These are phyloP conservation scores for Perognathus longimembris DNA, from an alignment of 2,113 vertebrate genomes.

Conservation along the genomic window DNA sequence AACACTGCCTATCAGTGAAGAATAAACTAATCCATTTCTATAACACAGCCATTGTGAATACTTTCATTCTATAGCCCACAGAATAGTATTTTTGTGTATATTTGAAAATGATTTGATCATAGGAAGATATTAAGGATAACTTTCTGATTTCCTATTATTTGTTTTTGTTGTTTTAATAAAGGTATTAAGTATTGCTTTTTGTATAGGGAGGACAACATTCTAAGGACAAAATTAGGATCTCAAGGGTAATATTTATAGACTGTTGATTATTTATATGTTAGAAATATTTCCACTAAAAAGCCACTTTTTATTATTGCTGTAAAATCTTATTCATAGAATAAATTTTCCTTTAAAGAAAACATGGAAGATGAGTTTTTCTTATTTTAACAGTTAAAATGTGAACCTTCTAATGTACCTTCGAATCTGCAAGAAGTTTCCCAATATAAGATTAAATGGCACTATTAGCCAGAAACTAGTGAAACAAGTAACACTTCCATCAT, in stretches of 20 bases:
- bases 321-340: not conserved
- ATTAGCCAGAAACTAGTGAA: not conserved
- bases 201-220: too few species aligned
- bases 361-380: not conserved
- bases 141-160: too few species aligned
- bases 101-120: not conserved
- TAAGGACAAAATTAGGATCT: not conserved
- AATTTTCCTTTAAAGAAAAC: not conserved
- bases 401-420: not conserved
- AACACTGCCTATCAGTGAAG: not conserved
- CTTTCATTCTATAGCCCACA: not conserved
- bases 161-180: too few species aligned
- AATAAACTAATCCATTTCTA: conserved; percentile 12
- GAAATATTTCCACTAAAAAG: not conserved
- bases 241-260: not conserved
- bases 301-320: not conserved
- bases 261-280: not conserved
- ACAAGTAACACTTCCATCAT: not conserved
- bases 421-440: not conserved
- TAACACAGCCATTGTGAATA: not conserved
- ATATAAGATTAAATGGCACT: not conserved
- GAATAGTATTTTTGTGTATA: not conserved
- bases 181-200: too few species aligned
- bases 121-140: not conserved
- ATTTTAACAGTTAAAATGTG: not conserved